phyloP scores from a whole-genome alignment of 2,888 invertebrate species.

The Fragum whitleyi region DNA sequence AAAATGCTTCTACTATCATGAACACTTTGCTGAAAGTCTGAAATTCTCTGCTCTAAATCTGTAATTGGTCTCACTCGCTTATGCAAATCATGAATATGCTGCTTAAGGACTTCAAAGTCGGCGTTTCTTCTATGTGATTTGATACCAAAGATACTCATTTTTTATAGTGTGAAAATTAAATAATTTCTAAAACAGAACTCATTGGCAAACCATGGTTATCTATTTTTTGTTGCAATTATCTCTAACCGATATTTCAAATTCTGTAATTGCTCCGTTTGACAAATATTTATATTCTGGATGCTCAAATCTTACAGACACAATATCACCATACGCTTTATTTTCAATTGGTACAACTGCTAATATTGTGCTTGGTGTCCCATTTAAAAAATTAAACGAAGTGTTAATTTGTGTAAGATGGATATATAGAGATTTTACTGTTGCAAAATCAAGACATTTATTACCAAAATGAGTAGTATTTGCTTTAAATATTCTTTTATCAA shows the following conservation, averaged over 20 bases:
- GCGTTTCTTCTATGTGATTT: conserved; percentile 20
- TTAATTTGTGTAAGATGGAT: conserved; percentile 50
- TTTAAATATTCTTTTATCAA: conserved; percentile 33
- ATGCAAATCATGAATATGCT: conserved; percentile 39
- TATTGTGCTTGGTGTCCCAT: conserved; percentile 45
- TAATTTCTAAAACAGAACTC: conserved; percentile 47
- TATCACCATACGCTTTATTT: conserved; percentile 52
- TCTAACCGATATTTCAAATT: conserved; percentile 31
- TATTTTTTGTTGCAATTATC: conserved; percentile 37
- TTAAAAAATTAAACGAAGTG: conserved; percentile 34
- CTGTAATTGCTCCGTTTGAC: conserved; percentile 33
- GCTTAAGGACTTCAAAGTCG: conserved; percentile 15
- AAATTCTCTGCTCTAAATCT: conserved; percentile 26
- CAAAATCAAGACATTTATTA: conserved; percentile 41
- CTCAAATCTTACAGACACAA: conserved; percentile 40
- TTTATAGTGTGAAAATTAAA: conserved; percentile 27
- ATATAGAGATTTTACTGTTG: conserved; percentile 35
- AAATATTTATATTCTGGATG: conserved; percentile 43
- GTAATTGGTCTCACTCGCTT: conserved; percentile 28
- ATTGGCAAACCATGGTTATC: conserved; percentile 41
- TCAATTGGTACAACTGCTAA: conserved; percentile 45
- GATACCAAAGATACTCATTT: conserved; percentile 41
- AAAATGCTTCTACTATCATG: conserved; percentile 30
- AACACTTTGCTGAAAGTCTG: conserved; percentile 25
- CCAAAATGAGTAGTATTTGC: conserved; percentile 36